These are phyloP conservation scores for Pitangus sulphuratus DNA, from an alignment of 2,797 vertebrate species.

Conservation along the genomic window DNA sequence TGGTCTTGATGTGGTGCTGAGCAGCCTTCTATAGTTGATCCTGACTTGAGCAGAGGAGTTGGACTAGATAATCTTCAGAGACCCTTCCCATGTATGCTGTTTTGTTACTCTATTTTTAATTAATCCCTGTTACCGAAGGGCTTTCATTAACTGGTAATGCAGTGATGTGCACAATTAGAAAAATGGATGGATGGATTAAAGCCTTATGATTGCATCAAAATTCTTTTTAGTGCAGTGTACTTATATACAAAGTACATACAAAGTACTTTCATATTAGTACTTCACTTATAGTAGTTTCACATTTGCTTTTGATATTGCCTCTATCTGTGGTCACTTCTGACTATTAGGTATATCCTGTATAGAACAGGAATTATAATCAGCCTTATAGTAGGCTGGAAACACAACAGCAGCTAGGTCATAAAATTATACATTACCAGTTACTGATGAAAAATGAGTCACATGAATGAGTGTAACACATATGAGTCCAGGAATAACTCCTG, in stretches of 20 bases:
- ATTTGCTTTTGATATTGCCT: neutral
- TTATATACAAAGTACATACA: neutral
- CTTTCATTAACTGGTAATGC: neutral
- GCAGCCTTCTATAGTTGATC: neutral
- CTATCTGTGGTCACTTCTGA: neutral
- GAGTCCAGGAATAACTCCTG: neutral
- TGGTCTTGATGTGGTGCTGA: neutral
- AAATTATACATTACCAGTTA: neutral
- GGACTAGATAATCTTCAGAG: neutral
- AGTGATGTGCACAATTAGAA: neutral
- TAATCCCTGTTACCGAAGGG: neutral
- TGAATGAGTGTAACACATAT: too few species aligned
- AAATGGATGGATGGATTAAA: neutral
- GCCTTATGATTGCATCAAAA: neutral
- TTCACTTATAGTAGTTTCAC: neutral
- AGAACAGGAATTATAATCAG: neutral
- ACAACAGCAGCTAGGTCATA: neutral
- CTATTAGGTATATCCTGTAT: neutral
- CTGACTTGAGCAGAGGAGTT: neutral
- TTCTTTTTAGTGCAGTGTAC: neutral
- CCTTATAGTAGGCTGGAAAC: neutral
- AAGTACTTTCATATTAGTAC: neutral
- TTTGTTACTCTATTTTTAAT: neutral
- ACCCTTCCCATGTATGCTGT: neutral
- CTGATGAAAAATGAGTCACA: neutral